Evolutionary conservation across 2,113 vertebrate species (phyloP).

Genomic region (Pelvicachromis taeniatus): DNA sequence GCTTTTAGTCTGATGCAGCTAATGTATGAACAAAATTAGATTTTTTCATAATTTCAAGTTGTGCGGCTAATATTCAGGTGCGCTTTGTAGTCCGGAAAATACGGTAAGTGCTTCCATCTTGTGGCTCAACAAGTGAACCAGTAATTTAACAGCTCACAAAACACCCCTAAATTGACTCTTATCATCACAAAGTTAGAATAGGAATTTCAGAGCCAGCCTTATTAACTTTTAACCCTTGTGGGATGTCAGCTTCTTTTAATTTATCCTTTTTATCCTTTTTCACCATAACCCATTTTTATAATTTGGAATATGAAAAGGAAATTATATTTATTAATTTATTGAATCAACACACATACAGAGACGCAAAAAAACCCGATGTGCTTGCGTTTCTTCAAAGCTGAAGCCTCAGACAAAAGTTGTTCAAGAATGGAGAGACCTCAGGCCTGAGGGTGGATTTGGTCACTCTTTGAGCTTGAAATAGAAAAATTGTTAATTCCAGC

Average conservation of each 20-base stretch:
- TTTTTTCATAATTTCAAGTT: no score
- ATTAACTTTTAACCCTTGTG: background rate
- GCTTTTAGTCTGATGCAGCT: no score
- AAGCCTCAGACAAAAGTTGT: background rate
- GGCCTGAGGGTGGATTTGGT: background rate
- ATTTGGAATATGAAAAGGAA: background rate
- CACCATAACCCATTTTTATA: background rate
- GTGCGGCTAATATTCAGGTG: no score
- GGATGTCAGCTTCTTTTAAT: background rate
- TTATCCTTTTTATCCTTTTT: background rate
- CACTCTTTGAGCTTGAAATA: background rate
- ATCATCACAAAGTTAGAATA: background rate
- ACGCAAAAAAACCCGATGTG: background rate
- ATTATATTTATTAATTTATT: background rate
- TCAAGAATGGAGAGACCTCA: background rate
- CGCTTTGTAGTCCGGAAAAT: no score
- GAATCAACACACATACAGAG: background rate
- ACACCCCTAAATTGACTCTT: background rate
- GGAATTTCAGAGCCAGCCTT: background rate
- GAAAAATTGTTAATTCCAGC: slow-evolving; percentile 12
- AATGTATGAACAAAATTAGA: no score
- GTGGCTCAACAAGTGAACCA: slow-evolving; percentile 11
- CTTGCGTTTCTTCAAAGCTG: background rate
- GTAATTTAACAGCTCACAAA: background rate
- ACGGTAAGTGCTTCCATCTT: slow-evolving; percentile 60